phyloP scores from a whole-genome alignment of 30 jellyfish, hydroid and myxozoan genomes.

The Catostylus mosaicus region DNA sequence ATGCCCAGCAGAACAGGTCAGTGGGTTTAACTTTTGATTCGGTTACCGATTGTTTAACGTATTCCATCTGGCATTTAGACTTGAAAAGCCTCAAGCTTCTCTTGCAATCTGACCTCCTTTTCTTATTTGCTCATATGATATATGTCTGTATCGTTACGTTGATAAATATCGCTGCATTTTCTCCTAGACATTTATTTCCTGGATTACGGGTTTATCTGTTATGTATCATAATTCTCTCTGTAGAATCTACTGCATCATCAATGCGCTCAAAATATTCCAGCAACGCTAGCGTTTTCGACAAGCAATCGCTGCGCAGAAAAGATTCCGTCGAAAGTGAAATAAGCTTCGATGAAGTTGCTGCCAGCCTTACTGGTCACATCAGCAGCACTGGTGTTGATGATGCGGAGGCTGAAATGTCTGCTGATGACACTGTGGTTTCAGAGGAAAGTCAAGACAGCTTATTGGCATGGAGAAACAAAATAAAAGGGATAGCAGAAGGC shows the following conservation, averaged over 20 bases:
- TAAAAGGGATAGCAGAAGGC: conserved; percentile 43
- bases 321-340: conserved; percentile 27
- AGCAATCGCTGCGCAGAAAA: conserved; percentile 17
- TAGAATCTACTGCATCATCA: conserved; percentile 42
- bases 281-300: conserved; percentile 12
- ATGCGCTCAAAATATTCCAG: conserved; percentile 33
- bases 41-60: too few species aligned
- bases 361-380: conserved; percentile 43
- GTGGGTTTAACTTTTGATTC: too few species aligned
- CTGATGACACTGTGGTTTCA: conserved; percentile 16
- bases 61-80: too few species aligned
- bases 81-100: too few species aligned
- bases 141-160: too few species aligned
- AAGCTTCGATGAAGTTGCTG: conserved; percentile 49
- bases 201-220: too few species aligned
- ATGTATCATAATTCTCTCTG: too few species aligned
- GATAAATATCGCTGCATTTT: too few species aligned
- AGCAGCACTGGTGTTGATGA: conserved; percentile 70
- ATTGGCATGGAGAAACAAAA: conserved; percentile 50
- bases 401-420: conserved; percentile 37
- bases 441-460: conserved; percentile 60
- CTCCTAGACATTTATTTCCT: too few species aligned
- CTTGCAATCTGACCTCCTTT: too few species aligned
- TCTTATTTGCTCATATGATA: too few species aligned
- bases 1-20: conserved; percentile 30